Base-by-base conservation (phyloP, 2,888 invertebrate genomes). In the Papilio elwesi region DNA sequence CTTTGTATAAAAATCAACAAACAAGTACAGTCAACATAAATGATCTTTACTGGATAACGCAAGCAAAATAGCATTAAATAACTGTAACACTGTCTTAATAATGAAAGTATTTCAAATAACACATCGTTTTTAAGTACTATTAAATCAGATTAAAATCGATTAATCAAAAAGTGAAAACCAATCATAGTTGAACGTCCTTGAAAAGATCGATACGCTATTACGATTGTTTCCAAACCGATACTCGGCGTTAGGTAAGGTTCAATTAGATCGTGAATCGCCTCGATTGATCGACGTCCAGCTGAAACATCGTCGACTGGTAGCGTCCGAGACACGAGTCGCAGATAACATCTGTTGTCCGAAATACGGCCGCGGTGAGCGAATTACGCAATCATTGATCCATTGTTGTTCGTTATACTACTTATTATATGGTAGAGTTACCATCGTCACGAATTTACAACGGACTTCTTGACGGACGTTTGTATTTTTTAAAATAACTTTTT, bases 331-430 rank as follows among this genome's bases (percentile, higher is more conserved):
- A 80, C 83, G 83, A 81, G 81, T 80, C 15, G 79, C 76, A 77
- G 83, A 85, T 85, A 86, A 79, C 78, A 84, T 84, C 83, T 75
- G 74, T 55, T 51, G 73, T 73, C 62, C 67, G 71, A 67, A 62
- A 67, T 67, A 71, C 51, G 13, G 77, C 75, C 76, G 77, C 76
- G 78, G 73, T 81, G 80, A 83, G 81, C 82, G 81, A 78, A 82
- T 89, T 87, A 82, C 82, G 82, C 80, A 88, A 89, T 79, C 69
- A 68, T 69, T 66, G 76, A 80, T 85, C 85, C 84, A 85, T 79
- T 79, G 84, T 86, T 76, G 78, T 26, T 52, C 38, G 15, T 66
- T 69, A 59, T 48, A 63, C 48, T 43, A 62, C 15, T 66, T 65
- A 36, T 55, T 68, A 57, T 68, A 57, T 66, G 26, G 12, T 53